Evolutionary conservation across 2,888 invertebrate genomes (phyloP).

Genomic region (Lasioglossum pauxillum): DNA sequence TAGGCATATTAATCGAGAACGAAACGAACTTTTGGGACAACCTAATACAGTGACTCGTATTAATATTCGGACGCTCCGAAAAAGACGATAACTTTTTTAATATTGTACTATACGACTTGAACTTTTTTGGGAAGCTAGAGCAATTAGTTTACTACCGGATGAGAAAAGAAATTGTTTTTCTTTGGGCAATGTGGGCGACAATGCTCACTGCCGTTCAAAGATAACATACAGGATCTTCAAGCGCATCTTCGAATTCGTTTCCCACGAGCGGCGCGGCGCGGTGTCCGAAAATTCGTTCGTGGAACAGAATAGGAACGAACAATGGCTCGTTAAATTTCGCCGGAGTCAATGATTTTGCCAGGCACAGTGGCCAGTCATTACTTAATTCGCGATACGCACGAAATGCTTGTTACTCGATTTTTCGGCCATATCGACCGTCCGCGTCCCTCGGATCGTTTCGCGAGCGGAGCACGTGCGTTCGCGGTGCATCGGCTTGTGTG

Average conservation of each 20-base stretch:
- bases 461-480: conserved; percentile 52
- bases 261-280: not conserved
- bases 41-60: no score
- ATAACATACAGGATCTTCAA: not conserved
- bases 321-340: not conserved
- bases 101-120: no score
- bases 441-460: conserved; percentile 28
- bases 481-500: conserved; percentile 30
- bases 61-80: not conserved
- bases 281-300: not conserved
- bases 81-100: no score
- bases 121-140: no score
- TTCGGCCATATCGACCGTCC: conserved; percentile 13
- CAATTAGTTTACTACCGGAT: no score
- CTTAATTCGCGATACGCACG: conserved; percentile 4
- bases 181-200: no score
- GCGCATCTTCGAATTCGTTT: not conserved
- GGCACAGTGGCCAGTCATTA: not conserved
- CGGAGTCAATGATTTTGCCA: not conserved
- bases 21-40: no score
- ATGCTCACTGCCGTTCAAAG: no score
- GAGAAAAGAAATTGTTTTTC: no score
- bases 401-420: conserved; percentile 33
- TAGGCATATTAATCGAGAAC: no score
- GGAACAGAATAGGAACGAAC: not conserved